Base-by-base conservation (phyloP, 2,888 invertebrate species). In the Margaritifera margaritifera region DNA sequence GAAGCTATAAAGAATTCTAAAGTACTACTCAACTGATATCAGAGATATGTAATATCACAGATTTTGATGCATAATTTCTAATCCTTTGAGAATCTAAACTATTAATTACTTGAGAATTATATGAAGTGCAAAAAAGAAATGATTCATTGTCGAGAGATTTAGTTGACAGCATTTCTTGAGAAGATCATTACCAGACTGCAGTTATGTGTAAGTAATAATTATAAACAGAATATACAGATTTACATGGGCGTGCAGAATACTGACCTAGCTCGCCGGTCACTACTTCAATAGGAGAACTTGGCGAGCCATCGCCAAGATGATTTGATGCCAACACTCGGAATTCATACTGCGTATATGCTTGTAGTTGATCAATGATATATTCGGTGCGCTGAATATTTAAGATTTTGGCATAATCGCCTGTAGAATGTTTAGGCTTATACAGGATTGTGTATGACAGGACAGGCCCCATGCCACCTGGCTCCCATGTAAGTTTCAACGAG, bases 221-320 rank as follows among this genome's bases (percentile, higher is more conserved):
- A 42, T 0, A 15, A 42, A 42, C 11, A 42, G 42, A 42, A 42
- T 42, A 15, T 42, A 42, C 0, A 42, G 2, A 11, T 11, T 42
- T 11, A 42, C 42, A 42, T 42, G 42, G 42, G 42, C 42, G 42
- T 42, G 42, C 42, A 27, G 63, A 59, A 69, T 70, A 89, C 90
- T 86, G 86, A 98, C 97, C 96, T 92, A 97, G 95, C 93, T 98
- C 98, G 87, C 96, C 97, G 31, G 99, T 99, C 79, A 97, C 97
- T 86, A 97, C 95, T 87, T 95, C 94, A 59, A 95, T 95, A 0
- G 97, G 94, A 27, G 94, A 92, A 77, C 97, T 97, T 4, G 96
- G 94, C 54, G 94, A 94, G 54, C 99, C 97, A 74, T 96, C 92
- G 58, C 99, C 99, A 80, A 97, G 95, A 90, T 94, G 94, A 92